Evolutionary conservation across 2,888 invertebrate species (phyloP), one percentile per base, ranked within the genome.

Genomic region (Euzophera pinguis): DNA sequence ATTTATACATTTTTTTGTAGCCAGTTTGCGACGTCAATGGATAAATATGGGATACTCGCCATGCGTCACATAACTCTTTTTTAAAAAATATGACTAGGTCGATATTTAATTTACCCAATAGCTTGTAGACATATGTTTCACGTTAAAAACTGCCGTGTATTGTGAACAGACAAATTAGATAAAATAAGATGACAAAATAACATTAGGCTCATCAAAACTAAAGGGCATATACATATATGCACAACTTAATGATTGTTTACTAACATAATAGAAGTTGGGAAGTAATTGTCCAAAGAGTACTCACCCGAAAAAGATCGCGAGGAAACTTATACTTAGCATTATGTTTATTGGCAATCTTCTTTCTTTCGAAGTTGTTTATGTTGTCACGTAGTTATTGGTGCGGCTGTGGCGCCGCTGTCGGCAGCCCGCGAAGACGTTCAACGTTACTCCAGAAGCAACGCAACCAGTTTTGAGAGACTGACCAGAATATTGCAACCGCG

Each of bases 331-430:
- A 22, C 22, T 5, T 5, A 47, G 27, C 53, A 50, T 54, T 35
- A n/a, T 47, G 3, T 12, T 49, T 49, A 49, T 49, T 49, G 47
- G 12, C 35, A 27, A 7, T 38, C 27, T 49, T 47, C 7, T 47
- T 38, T 27, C 27, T 7, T 49, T 29, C 17, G 3, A 12, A 49
- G 48, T 49, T 49, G 8, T 10, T n/a, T 22, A 50, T 41, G 50
- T 51, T 47, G 43, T 49, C 47, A 10, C 59, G 63, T 60, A 63
- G 61, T 60, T 57, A 60, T 56, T 63, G 57, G 59, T 67, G 76
- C 69, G 69, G 66, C 65, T 71, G 68, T 70, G 71, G 72, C 69
- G 72, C 69, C 71, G 69, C 69, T 57, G 65, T 63, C 62, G 71
- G 67, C 68, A 64, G 55, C 58, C 61, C 63, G 68, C 62, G 64